Base-by-base conservation (phyloP, 2,888 invertebrate genomes). In the Tuberolachnus salignus region DNA sequence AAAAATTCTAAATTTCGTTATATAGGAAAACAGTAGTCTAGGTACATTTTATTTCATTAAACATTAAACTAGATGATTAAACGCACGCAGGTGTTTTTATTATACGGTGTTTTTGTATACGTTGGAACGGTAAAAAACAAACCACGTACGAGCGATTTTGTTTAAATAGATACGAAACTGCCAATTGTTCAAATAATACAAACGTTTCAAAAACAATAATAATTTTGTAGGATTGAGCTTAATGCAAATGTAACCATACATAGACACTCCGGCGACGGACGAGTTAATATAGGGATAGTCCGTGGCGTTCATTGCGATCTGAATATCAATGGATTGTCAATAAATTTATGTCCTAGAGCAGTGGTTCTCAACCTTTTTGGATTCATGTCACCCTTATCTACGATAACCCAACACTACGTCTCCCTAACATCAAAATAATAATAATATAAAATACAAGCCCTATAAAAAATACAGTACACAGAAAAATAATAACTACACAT, bases 21-120 rank as follows among this genome's bases (percentile, higher is more conserved):
- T n/a, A 3, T 49, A 16, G n/a, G 3, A 66, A 16, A 23, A 67
- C 51, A 14, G 4, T 53, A 53, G n/a, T n/a, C n/a, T 21, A 44
- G 13, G 42, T 34, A 34, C 14, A 23, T 55, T 46, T 59, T 71
- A 19, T 59, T 57, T 26, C 23, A 59, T n/a, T 49, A 19, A 49
- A 46, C 59, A 46, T 26, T 26, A n/a, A 49, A 57, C 44, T 49
- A 57, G 11, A 71, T 46, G 21, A 49, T 51, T 51, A 21, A 49
- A 72, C 34, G 14, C 21, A 11, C 21, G 13, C 72, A 72, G 61
- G 72, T 72, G 72, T 61, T 72, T 72, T 72, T 9, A 11, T 34
- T 57, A 9, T 10, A 16, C n/a, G n/a, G 14, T n/a, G 2, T 46
- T 8, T 11, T 11, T 49, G 26, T 34, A 23, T 26, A n/a, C 3